Evolutionary conservation across 92 coral and sea anemone species (phyloP).

Genomic region (Meandrina meandrites): DNA sequence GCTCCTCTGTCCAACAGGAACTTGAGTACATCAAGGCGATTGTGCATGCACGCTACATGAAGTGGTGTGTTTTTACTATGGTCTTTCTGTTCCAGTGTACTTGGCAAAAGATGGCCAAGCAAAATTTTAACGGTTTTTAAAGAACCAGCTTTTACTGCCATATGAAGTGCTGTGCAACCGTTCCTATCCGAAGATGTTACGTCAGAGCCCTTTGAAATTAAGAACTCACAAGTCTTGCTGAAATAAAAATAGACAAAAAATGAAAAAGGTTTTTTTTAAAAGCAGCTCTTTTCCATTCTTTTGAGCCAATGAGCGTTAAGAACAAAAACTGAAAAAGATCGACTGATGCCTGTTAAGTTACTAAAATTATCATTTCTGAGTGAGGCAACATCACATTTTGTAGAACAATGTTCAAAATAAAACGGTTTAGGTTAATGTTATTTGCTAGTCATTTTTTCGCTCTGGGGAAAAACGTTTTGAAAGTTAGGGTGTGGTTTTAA

Average conservation of each 20-base stretch:
- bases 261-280: too few species aligned
- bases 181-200: constrained; percentile 29
- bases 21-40: constrained; percentile 48
- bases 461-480: too few species aligned
- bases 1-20: constrained; percentile 71
- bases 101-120: constrained; percentile 22
- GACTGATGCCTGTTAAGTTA: too few species aligned
- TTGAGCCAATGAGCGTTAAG: neutral
- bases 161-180: constrained; percentile 67
- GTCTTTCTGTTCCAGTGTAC: constrained; percentile 52
- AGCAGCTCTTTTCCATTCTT: too few species aligned
- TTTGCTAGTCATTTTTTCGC: too few species aligned
- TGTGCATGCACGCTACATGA: constrained; percentile 58
- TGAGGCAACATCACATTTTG: too few species aligned
- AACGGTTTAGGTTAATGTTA: too few species aligned
- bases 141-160: constrained; percentile 66
- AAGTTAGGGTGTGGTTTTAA: too few species aligned
- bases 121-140: constrained; percentile 53
- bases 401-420: too few species aligned
- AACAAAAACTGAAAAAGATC: too few species aligned
- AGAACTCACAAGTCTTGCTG: constrained; percentile 71
- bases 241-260: neutral
- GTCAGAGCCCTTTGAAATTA: constrained; percentile 51
- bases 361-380: too few species aligned
- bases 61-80: constrained; percentile 51